These are phyloP conservation scores for Nannoperca australis DNA, from an alignment of 2,797 vertebrate species.

Conservation along the genomic window DNA sequence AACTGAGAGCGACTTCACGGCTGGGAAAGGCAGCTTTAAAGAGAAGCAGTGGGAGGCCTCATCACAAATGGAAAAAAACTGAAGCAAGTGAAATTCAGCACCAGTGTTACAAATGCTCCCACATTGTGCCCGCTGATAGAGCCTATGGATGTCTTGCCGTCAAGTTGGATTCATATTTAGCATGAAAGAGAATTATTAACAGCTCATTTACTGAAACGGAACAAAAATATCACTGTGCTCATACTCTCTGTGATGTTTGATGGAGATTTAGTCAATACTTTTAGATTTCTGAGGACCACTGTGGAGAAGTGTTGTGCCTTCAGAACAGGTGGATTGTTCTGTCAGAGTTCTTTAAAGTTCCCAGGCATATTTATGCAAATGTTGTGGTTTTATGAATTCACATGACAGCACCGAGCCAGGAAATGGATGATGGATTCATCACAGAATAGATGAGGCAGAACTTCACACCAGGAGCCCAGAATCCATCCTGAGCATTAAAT, in stretches of 20 bases:
- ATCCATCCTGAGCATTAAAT: slow-evolving; percentile 68
- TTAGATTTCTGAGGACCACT: slow-evolving; percentile 17
- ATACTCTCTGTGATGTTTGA: slow-evolving; percentile 28
- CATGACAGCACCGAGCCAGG: slow-evolving; percentile 49
- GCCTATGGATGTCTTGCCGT: slow-evolving; percentile 36
- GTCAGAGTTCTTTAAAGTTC: slow-evolving; percentile 52
- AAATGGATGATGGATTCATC: slow-evolving; percentile 75
- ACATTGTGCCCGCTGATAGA: slow-evolving; percentile 36
- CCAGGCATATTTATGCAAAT: slow-evolving; percentile 72
- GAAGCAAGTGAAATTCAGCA: slow-evolving; percentile 33
- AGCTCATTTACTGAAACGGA: slow-evolving; percentile 46
- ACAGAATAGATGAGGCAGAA: slow-evolving; percentile 73
- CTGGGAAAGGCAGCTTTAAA: slow-evolving; percentile 57
- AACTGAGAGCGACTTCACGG: slow-evolving; percentile 48
- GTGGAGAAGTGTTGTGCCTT: neutral
- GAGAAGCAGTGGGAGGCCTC: slow-evolving; percentile 60
- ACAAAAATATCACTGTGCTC: slow-evolving; percentile 15
- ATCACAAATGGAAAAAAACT: slow-evolving; percentile 45
- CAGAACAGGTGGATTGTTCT: slow-evolving; percentile 13
- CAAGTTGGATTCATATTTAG: slow-evolving; percentile 34
- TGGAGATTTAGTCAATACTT: slow-evolving; percentile 19
- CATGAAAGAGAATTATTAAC: slow-evolving; percentile 57
- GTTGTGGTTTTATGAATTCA: slow-evolving; percentile 65
- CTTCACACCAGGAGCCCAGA: slow-evolving; percentile 68
- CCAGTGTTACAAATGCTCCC: slow-evolving; percentile 47